Percentiles rank a stretch among this genome's conserved stretches.
Conservation (phyloP, 2,797 vertebrate species). For the Threskiornis aethiopicus region DNA sequence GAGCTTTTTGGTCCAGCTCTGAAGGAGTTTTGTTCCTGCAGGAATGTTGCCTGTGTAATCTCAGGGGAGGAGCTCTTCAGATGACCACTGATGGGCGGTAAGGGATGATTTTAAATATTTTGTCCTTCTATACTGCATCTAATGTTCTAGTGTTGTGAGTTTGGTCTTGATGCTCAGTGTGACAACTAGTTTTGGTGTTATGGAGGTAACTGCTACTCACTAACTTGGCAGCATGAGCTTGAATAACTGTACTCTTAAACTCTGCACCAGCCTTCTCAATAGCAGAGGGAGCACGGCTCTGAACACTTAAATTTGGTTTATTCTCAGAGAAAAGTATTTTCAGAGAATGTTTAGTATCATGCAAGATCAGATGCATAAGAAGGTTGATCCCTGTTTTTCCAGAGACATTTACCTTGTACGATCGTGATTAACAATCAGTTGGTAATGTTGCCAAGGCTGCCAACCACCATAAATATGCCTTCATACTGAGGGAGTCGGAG, state of each 20-base stretch:
- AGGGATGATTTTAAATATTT: neutral
- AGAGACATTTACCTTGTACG: neutral
- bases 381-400: neutral
- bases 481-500: neutral
- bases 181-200: neutral
- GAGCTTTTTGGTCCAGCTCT: neutral
- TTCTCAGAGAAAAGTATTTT: neutral
- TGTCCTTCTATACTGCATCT: neutral
- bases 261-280: neutral
- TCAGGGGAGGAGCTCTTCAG: constrained; percentile 94
- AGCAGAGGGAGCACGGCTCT: neutral
- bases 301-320: neutral
- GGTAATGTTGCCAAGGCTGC: neutral
- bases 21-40: constrained; percentile 56
- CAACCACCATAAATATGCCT: neutral
- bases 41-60: constrained; percentile 95
- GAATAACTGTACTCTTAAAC: neutral
- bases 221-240: neutral
- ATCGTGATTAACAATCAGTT: neutral
- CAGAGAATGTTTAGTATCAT: neutral
- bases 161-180: neutral
- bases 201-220: accelerated
- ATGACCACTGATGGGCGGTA: constrained; percentile 88
- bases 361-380: neutral
- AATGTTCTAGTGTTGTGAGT: neutral